These are phyloP conservation scores for Antechinus stuartii DNA, from an alignment of 2,113 vertebrate species.

Conservation along the genomic window DNA sequence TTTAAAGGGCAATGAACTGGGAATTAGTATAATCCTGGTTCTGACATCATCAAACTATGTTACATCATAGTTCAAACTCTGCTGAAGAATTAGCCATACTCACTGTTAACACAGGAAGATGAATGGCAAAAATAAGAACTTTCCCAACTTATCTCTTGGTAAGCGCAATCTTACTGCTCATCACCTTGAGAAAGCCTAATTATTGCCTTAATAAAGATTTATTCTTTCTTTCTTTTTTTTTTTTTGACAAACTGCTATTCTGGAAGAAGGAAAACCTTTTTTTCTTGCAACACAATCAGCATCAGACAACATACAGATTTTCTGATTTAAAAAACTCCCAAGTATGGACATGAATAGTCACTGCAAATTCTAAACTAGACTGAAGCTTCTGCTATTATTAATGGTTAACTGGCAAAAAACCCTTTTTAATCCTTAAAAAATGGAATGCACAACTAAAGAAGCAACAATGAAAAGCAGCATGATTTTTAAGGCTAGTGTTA, in stretches of 20 bases:
- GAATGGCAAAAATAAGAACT: conserved; percentile 22
- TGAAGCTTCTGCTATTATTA: neutral
- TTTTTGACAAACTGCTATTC: neutral
- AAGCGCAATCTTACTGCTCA: neutral
- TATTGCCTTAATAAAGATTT: conserved; percentile 13
- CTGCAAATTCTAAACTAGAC: too few relatives aligned
- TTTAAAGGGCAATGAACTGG: neutral
- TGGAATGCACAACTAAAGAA: neutral
- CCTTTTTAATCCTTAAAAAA: neutral
- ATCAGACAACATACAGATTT: neutral
- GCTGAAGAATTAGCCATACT: neutral
- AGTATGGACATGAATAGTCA: neutral
- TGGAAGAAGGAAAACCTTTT: neutral
- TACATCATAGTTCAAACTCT: neutral
- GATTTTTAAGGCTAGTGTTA: conserved; percentile 22
- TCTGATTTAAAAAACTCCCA: neutral
- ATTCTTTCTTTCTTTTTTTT: neutral
- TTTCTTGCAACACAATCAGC: neutral
- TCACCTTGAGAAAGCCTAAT: neutral
- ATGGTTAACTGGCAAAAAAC: neutral
- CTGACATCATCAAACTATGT: neutral
- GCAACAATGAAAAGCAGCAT: conserved; percentile 26
- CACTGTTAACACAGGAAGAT: conserved; percentile 8
- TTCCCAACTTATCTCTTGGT: neutral
- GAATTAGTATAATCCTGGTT: neutral